Evolutionary conservation across 2,888 invertebrate species (phyloP).

Genomic region (Cactoblastis cactorum): DNA sequence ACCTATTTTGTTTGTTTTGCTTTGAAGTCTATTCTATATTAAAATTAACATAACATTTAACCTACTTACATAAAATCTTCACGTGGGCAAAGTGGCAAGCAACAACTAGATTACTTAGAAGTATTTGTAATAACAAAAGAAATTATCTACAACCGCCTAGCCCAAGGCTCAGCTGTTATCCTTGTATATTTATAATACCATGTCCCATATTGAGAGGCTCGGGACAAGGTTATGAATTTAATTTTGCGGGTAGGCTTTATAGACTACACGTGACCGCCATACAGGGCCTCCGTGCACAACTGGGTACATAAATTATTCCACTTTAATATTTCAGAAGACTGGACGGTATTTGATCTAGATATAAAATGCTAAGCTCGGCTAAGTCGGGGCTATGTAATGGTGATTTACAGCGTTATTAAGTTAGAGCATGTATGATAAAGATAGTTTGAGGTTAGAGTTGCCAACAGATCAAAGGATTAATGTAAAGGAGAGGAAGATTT

Average conservation of each 20-base stretch:
- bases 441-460: background rate
- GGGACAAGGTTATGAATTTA: conserved; percentile 41
- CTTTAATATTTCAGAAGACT: conserved; percentile 9
- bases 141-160: background rate
- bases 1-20: too few relatives aligned
- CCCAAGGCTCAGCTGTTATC: conserved; percentile 1
- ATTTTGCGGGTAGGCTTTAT: conserved; percentile 41
- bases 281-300: conserved; percentile 13
- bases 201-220: conserved; percentile 1
- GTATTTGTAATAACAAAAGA: background rate
- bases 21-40: too few relatives aligned
- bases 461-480: too few relatives aligned
- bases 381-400: background rate
- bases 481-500: too few relatives aligned
- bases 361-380: conserved; percentile 1
- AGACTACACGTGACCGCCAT: conserved; percentile 38
- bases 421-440: background rate
- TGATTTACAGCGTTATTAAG: background rate
- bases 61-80: too few relatives aligned
- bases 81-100: too few relatives aligned
- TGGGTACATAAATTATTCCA: conserved; percentile 6
- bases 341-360: conserved; percentile 10
- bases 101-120: too few relatives aligned
- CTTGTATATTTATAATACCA: conserved; percentile 5
- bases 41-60: too few relatives aligned